These are phyloP conservation scores for Colaptes auratus DNA, from an alignment of 2,113 vertebrate species.

Conservation along the genomic window DNA sequence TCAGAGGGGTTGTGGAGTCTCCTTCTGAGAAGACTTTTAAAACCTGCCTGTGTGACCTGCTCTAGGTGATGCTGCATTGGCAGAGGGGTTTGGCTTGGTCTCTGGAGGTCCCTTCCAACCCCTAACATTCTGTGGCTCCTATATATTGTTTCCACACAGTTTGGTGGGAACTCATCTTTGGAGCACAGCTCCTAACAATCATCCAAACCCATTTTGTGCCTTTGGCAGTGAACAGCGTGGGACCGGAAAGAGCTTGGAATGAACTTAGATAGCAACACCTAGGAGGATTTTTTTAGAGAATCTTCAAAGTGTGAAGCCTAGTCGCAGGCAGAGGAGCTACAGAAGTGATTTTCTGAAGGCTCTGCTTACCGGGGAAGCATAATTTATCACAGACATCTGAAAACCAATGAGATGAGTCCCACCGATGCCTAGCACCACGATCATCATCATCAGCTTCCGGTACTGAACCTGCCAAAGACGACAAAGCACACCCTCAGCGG, in stretches of 20 bases:
- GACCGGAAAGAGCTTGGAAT: not conserved
- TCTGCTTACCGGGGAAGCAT: conserved; percentile 79
- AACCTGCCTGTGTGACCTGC: no score
- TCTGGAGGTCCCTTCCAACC: no score
- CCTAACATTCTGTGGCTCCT: no score
- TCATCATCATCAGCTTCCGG: conserved; percentile 20
- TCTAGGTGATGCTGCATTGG: no score
- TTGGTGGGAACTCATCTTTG: not conserved
- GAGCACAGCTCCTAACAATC: not conserved
- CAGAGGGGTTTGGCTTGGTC: no score
- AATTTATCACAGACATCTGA: conserved; percentile 81
- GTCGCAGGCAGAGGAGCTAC: not conserved
- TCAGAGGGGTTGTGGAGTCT: no score
- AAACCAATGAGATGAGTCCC: conserved; percentile 83
- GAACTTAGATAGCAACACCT: not conserved
- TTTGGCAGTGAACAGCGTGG: not conserved
- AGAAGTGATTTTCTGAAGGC: not conserved
- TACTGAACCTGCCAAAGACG: conserved; percentile 47
- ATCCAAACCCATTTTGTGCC: not conserved
- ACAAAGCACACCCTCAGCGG: not conserved
- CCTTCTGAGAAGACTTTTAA: no score
- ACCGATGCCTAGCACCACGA: conserved; percentile 79
- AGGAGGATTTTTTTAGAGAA: not conserved
- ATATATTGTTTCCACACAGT: not conserved
- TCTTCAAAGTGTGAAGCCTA: not conserved